These are phyloP conservation scores for Lydus trimaculatus DNA, from an alignment of 2,888 invertebrate species.

Conservation along the genomic window DNA sequence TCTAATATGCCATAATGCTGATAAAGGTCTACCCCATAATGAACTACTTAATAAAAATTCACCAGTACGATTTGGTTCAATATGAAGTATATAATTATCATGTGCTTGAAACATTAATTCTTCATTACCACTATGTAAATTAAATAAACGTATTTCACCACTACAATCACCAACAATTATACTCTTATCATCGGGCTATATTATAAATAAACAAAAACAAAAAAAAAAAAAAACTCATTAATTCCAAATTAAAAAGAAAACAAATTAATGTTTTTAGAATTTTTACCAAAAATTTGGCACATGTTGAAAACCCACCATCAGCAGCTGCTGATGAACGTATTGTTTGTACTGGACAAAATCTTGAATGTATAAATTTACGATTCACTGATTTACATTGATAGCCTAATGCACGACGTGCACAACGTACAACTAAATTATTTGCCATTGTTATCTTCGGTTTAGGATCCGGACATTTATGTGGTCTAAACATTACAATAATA, in stretches of 20 bases:
- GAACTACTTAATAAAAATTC: constrained; percentile 83
- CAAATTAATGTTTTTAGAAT: background rate
- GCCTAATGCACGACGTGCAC: constrained; percentile 66
- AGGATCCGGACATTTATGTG: constrained; percentile 96
- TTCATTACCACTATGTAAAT: constrained; percentile 82
- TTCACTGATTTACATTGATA: constrained; percentile 71
- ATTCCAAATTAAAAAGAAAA: background rate
- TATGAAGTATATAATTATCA: constrained; percentile 84
- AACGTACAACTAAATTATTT: constrained; percentile 74
- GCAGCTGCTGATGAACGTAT: constrained; percentile 69
- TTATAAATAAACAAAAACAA: no score
- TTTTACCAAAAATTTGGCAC: constrained; percentile 58
- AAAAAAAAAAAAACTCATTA: constrained; percentile 15
- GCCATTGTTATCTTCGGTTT: constrained; percentile 71
- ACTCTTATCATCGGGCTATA: constrained; percentile 57
- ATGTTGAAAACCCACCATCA: constrained; percentile 78
- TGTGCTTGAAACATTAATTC: constrained; percentile 83
- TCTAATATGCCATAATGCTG: constrained; percentile 80
- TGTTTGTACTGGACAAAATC: constrained; percentile 78
- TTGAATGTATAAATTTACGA: constrained; percentile 82
- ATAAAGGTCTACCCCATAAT: constrained; percentile 84
- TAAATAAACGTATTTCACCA: constrained; percentile 91
- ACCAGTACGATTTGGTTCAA: constrained; percentile 77
- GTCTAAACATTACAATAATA: constrained; percentile 64
- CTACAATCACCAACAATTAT: constrained; percentile 89